Percentiles rank a stretch among this genome's conserved stretches.
Conservation (phyloP, 2,888 invertebrate genomes). For the Poecilus cupreus region DNA sequence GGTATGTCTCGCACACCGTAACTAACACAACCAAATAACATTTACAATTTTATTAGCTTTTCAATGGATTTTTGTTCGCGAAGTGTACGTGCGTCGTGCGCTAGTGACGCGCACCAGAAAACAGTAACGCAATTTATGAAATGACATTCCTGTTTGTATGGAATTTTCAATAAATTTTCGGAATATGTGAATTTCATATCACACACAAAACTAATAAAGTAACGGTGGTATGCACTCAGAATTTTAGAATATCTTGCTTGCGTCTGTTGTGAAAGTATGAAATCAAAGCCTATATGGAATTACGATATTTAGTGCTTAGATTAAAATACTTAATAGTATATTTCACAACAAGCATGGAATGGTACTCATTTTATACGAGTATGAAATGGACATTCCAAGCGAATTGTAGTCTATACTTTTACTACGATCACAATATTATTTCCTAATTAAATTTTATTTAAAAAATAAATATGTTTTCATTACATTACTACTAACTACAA, state of each 20-base stretch:
- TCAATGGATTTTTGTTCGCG: conserved; percentile 46
- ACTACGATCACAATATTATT: no score
- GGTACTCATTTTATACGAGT: no score
- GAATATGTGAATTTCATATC: conserved; percentile 49
- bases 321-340: no score
- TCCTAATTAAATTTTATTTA: no score
- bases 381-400: no score
- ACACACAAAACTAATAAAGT: conserved; percentile 54
- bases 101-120: conserved; percentile 26
- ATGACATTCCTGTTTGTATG: conserved; percentile 46
- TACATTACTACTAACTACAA: no score
- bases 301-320: no score
- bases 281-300: background rate
- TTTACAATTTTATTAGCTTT: conserved; percentile 52
- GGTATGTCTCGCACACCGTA: conserved; percentile 45
- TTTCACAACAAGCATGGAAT: no score
- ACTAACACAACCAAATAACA: conserved; percentile 47
- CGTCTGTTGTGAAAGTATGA: background rate
- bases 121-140: conserved; percentile 51
- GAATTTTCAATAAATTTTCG: conserved; percentile 57
- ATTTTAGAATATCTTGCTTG: conserved; percentile 25
- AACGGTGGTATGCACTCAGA: conserved; percentile 43
- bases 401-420: no score
- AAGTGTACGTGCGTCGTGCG: conserved; percentile 12
- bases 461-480: no score